Base-by-base conservation (phyloP, 2,113 vertebrate genomes). In the Leucoraja erinaceus region DNA sequence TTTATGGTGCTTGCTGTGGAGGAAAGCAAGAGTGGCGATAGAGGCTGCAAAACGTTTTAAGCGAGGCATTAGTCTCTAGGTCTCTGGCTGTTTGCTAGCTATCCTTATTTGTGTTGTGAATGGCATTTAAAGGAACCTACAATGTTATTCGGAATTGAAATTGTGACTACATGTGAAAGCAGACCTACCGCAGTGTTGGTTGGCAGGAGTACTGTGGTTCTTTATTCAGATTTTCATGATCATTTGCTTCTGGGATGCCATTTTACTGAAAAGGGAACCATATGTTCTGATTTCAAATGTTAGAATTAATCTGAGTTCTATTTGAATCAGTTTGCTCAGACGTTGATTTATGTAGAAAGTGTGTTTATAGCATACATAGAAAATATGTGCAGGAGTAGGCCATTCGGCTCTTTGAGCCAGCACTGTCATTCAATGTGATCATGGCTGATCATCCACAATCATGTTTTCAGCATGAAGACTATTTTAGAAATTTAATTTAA, bases 181-280 rank as follows among this genome's bases (percentile, higher is more conserved):
- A 96, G 98, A 98, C 98, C 98, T 98, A 98, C 97, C 97, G 98
- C 98, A 97, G 97, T 96, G 97, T 95, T 94, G 93, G 94, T 93
- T 97, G 97, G 97, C 97, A 96, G 95, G 94, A 95, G 95, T 95
- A 96, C 97, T 97, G 96, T 97, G 96, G 95, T 95, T 97, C 97
- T 97, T 97, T 97, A 97, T 97, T 97, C 96, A 93, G 94, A 95
- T 96, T 97, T 96, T 95, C 95, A 95, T 96, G 95, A 95, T 96
- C 95, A 93, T 95, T 93, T 94, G 93, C 96, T 97, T 96, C 94
- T 96, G 94, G 72, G 93, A 97, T 96, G 94, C 94, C 94, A 96
- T 96, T 95, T 96, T 95, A 95, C 94, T 96, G 96, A 95, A 95
- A 95, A 96, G 96, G 95, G 59, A 18, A 3, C 18, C 93, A 91